Base-by-base conservation (phyloP, 1,140 invertebrate genomes). In the Portunus trituberculatus region DNA sequence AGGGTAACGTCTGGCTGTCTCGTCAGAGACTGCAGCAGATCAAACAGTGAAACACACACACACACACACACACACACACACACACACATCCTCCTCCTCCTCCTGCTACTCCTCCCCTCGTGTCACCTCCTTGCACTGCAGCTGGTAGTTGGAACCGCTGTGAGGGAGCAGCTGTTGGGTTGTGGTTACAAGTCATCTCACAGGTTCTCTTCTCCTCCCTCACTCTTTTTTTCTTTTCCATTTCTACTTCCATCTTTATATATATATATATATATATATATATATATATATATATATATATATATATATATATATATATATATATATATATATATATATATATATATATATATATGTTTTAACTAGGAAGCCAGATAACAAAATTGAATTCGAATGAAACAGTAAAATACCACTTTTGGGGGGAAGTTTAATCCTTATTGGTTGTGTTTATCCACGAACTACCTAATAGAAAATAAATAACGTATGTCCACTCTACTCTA, bases 191-290 rank as follows among this genome's bases (percentile, higher is more conserved):
- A 76, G 67, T 76, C n/a, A 7, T 88, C 86, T 32, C 86, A 8
- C 31, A 12, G 31, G 16, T 28, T 3, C 14, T 46, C 31, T 88
- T 25, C 20, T 88, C 31, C 86, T 88, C 45, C 52, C 52, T 4
- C 52, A 59, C 52, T 59, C 16, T 59, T 59, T 2, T 59, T 59
- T 59, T 59, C 12, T 14, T 59, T 59, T 59, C 12, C 29, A 7
- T 29, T 29, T 29, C 31, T 32, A 7, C 45, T 3, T 32, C 28
- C 59, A 76, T 92, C 32, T 91, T 46, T 91, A 52, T 52, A 48
- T 91, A 91, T 91, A 91, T 91, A 82, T 83, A 92, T 83, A 92
- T 83, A 92, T 83, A 92, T 83, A 92, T 14, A 92, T 45, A 92
- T 83, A 82, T 83, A 92, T 83, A 39, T 83, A 92, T 83, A 32